These are phyloP conservation scores for Peromyscus nudipes DNA, from an alignment of 2,797 vertebrate genomes.

Conservation along the genomic window DNA sequence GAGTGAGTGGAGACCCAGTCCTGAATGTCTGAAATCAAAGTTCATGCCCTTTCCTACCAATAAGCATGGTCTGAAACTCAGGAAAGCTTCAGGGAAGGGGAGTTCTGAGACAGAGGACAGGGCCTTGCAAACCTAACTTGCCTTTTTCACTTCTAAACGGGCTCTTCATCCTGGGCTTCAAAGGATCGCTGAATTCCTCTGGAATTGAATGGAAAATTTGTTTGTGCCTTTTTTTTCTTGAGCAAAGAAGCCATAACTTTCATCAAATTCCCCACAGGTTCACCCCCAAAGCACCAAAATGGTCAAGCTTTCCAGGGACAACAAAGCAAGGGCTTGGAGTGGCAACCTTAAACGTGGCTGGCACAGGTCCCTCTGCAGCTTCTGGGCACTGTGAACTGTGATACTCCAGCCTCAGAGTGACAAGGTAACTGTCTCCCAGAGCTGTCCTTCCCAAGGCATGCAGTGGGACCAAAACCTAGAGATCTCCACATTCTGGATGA, in stretches of 20 bases:
- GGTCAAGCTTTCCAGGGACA: neutral
- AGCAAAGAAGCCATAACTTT: neutral
- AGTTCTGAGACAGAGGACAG: neutral
- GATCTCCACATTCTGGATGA: neutral
- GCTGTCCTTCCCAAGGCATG: neutral
- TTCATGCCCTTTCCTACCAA: neutral
- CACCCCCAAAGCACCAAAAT: neutral
- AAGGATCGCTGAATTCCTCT: neutral
- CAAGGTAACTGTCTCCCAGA: neutral
- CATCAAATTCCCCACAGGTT: neutral
- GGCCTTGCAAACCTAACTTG: slow-evolving; percentile 19
- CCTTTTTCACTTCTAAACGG: slow-evolving; percentile 58
- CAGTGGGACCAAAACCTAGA: neutral
- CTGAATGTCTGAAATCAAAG: neutral
- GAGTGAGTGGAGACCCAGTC: neutral
- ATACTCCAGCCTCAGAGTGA: neutral
- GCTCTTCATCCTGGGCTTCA: slow-evolving; percentile 47
- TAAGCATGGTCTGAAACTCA: neutral
- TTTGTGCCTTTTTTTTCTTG: neutral
- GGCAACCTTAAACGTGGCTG: neutral
- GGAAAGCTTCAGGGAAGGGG: neutral
- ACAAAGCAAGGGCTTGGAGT: neutral
- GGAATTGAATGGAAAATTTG: slow-evolving; percentile 61
- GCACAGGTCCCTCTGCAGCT: neutral
- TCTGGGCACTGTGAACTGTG: neutral